Base-by-base conservation (phyloP, 2,113 vertebrate genomes). In the Hippotragus niger region DNA sequence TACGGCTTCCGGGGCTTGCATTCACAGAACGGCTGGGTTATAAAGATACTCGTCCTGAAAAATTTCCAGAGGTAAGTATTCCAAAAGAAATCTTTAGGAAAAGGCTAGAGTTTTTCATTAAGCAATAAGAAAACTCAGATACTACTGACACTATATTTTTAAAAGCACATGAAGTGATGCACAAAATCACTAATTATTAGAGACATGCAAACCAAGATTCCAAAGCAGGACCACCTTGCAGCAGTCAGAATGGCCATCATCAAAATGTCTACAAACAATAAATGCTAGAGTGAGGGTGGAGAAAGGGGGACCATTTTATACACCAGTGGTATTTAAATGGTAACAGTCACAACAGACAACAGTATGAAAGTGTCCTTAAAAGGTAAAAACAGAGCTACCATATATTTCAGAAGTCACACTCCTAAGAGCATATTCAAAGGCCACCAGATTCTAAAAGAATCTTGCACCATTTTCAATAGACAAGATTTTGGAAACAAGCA, bases 1-100 rank as follows among this genome's bases (percentile, higher is more conserved):
- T 2, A 36, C 1, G 8, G n/a, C n/a, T 71, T 71, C 1, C 2
- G 1, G 64, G n/a, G 36, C 64, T 71, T 21, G 33, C 1, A 36
- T 71, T 71, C 64, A 71, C 64, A 12, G 19, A 71, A 36, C 1
- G 2, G n/a, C n/a, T 12, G n/a, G 17, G 19, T n/a, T 71, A 71
- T 40, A 71, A 71, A 71, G 19, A 40, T 23, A 36, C 9, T 23
- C 23, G 19, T 11, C n/a, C n/a, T 40, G 67, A 71, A 71, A 71
- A 71, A 1, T 40, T 71, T 40, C 19, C 67, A 40, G 19, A 71
- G 67, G 19, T 71, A 71, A 71, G 19, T 40, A 36, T 40, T 71
- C 19, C 67, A 6, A 23, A 71, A 40, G n/a, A 23, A 36, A 71
- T 40, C 67, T 71, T 71, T 12, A 25, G 0, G 6, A 19, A 40